These are phyloP conservation scores for Bombyx mori DNA, from an alignment of 1,140 invertebrate species.

Conservation along the genomic window DNA sequence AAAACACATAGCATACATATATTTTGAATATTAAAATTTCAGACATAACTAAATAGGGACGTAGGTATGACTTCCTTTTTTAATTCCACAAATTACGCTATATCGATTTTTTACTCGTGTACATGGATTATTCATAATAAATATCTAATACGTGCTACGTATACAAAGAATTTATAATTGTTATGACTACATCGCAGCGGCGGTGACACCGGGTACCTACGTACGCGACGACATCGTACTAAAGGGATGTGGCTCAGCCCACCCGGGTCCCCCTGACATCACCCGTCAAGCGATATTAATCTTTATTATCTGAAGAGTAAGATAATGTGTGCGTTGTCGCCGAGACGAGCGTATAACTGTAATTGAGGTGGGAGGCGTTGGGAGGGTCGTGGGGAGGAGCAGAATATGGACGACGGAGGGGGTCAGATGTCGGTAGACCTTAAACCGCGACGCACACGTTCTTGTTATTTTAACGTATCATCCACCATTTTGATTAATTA, in stretches of 20 bases:
- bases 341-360: slow-evolving; percentile 32
- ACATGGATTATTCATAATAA: slow-evolving; percentile 8
- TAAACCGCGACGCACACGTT: slow-evolving; percentile 9
- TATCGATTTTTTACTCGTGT: too few species aligned
- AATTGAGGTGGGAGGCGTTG: slow-evolving; percentile 59
- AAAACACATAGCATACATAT: too few species aligned
- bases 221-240: slow-evolving; percentile 48
- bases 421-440: slow-evolving; percentile 46
- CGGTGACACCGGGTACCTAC: slow-evolving; percentile 30
- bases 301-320: slow-evolving; percentile 51
- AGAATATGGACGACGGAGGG: slow-evolving; percentile 46
- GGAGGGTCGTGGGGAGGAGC: slow-evolving; percentile 56
- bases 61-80: too few species aligned
- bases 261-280: slow-evolving; percentile 23
- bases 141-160: slow-evolving; percentile 12
- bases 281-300: slow-evolving; percentile 39
- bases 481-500: too few species aligned
- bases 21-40: too few species aligned
- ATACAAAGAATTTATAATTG: slow-evolving; percentile 20
- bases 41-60: too few species aligned
- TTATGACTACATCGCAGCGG: slow-evolving; percentile 20
- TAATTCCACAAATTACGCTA: too few species aligned
- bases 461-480: neutral
- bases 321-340: slow-evolving; percentile 40
- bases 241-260: slow-evolving; percentile 43